Evolutionary conservation across 2,888 invertebrate genomes (phyloP), one percentile per base, ranked within the genome.

Genomic region (Stenurella melanura): DNA sequence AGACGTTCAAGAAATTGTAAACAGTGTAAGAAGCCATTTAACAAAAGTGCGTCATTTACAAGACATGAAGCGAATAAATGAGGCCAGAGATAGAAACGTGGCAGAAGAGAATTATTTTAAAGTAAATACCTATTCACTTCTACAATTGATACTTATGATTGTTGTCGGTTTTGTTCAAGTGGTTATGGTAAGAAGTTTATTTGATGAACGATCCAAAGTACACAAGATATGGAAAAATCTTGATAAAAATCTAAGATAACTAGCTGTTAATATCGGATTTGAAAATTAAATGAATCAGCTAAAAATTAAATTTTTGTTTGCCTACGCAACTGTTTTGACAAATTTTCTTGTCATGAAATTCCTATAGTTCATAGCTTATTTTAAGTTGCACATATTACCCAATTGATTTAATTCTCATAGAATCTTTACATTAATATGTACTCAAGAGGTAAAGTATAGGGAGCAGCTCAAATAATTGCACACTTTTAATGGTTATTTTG

Each of bases 61-160:
- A 88, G 95, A 95, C 85, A 85, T 93, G 76, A 90, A 96, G 77
- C 92, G 94, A 70, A 94, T 95, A 0, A 91, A 92, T 83, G 97
- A 97, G 88, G 94, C 96, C 0, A 89, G 96, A 34, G 97, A 97
- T 88, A 91, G 97, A 79, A 96, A 96, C 87, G 87, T 95, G 1
- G 95, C 95, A 1, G 96, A 96, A 87, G 93, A 94, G 63, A 96
- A 96, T 89, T 95, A 93, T 86, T 94, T 94, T 79, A 93, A 95
- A 80, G 96, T 97, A 0, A 96, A 96, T 85, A 90, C 92, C 69
- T 96, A 96, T 93, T 96, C 96, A 0, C 87, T 93, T 63, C 88
- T 96, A 30, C 95, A 96, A 86, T 92, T 96, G 56, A 85, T 90
- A 34, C 91, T 95, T 21, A 95, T 97, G 95, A 82, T 95, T 21